A percentile compares a stretch with the other conserved stretches of the same genome.
Conservation (phyloP, 2,888 invertebrate genomes). For the Tetheella fluctuosa region DNA sequence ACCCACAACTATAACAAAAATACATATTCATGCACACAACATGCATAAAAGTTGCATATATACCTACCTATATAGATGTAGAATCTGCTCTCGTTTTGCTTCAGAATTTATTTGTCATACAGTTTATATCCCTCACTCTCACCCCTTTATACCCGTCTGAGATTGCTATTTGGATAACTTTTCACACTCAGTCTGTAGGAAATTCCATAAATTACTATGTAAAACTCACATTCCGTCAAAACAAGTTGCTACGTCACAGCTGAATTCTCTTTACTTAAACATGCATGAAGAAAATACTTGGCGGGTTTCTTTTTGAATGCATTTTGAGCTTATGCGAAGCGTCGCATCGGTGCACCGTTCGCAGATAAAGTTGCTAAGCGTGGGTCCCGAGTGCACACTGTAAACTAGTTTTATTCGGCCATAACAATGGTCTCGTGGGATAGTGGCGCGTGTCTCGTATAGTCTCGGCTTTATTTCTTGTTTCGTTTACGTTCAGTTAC, state of each 20-base stretch:
- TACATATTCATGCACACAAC: too few relatives aligned
- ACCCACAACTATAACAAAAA: too few relatives aligned
- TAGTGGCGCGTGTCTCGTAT: constrained; percentile 45
- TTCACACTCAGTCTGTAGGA: not conserved
- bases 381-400: constrained; percentile 50
- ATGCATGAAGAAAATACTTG: constrained; percentile 49
- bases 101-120: not conserved
- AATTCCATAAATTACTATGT: constrained; percentile 15
- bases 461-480: constrained; percentile 46
- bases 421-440: constrained; percentile 59
- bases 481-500: constrained; percentile 41
- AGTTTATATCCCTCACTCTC: not conserved
- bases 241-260: constrained; percentile 34
- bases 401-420: constrained; percentile 69
- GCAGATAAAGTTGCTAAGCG: constrained; percentile 66
- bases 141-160: not conserved
- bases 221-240: constrained; percentile 18
- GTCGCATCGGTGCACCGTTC: constrained; percentile 27
- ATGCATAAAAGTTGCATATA: not conserved
- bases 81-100: not conserved
- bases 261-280: constrained; percentile 40
- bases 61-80: not conserved
- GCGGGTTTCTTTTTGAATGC: constrained; percentile 41
- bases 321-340: constrained; percentile 41
- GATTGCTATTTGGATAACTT: constrained; percentile 4